Percentiles rank a stretch among this genome's conserved stretches.
phyloP scores from a whole-genome alignment of 2,797 vertebrate genomes.

The Rhinoraja longicauda region DNA sequence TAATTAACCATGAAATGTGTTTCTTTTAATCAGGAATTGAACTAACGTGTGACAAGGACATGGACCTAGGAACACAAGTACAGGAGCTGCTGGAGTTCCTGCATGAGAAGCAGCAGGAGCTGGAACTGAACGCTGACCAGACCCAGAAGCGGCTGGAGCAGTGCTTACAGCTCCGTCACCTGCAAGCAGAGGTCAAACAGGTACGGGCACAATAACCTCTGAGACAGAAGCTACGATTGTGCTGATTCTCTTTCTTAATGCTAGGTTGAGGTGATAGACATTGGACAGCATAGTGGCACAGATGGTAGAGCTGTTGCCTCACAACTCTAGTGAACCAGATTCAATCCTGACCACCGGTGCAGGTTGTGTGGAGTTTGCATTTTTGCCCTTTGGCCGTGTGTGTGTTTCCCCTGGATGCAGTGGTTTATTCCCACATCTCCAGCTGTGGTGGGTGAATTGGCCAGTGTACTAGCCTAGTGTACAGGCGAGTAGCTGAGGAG shows the following conservation, averaged over 20 bases:
- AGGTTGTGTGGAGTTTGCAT: too few species aligned
- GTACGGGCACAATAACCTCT: constrained; percentile 51
- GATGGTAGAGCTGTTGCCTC: too few species aligned
- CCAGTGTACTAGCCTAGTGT: too few species aligned
- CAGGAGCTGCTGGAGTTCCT: constrained; percentile 95
- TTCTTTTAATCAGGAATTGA: constrained; percentile 74
- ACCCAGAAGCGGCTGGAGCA: constrained; percentile 87
- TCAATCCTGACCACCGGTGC: too few species aligned
- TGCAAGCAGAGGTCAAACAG: constrained; percentile 95
- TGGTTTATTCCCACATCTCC: too few species aligned
- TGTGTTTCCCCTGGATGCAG: too few species aligned
- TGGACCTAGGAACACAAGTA: constrained; percentile 89
- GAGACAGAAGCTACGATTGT: background rate
- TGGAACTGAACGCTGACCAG: constrained; percentile 85
- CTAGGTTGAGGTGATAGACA: background rate
- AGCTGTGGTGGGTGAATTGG: too few species aligned
- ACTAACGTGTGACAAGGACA: constrained; percentile 91
- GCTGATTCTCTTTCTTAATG: background rate
- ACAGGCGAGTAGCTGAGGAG: too few species aligned
- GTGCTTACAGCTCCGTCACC: constrained; percentile 86
- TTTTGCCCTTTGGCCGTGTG: too few species aligned
- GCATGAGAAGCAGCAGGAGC: constrained; percentile 91
- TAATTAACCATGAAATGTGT: constrained; percentile 11
- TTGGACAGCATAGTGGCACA: too few species aligned
- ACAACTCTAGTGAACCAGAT: too few species aligned